These are phyloP conservation scores for Micromesistius poutassou DNA, from an alignment of 2,797 vertebrate genomes.

Conservation along the genomic window DNA sequence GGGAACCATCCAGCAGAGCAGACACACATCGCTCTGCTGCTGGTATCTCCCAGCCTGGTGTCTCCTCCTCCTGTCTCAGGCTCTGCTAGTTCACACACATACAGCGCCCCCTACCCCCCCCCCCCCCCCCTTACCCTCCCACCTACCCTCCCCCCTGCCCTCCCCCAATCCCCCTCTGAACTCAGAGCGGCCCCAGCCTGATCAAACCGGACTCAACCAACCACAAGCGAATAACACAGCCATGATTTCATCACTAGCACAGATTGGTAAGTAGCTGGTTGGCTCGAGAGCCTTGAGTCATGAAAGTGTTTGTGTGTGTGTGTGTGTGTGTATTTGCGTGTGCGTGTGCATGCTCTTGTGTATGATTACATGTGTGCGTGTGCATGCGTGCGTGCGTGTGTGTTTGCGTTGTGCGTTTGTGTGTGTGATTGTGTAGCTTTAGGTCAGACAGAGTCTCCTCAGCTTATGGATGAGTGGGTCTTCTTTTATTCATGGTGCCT, in stretches of 20 bases:
- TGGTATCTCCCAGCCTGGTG: constrained; percentile 31
- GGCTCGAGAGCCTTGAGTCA: constrained; percentile 15
- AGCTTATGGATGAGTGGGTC: constrained; percentile 19
- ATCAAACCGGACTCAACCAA: constrained; percentile 25
- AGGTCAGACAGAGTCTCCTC: constrained; percentile 21
- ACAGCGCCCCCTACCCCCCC: neutral
- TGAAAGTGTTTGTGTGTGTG: neutral
- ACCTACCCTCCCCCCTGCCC: too few relatives aligned
- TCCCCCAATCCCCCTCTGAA: constrained; percentile 16
- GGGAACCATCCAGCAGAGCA: constrained; percentile 38
- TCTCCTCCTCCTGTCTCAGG: constrained; percentile 43
- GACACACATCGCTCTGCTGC: constrained; percentile 38
- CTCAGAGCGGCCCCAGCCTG: constrained; percentile 35
- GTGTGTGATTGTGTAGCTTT: neutral
- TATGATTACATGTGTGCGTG: too few relatives aligned
- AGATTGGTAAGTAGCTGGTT: constrained; percentile 6
- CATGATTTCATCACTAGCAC: too few relatives aligned
- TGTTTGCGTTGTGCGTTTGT: too few relatives aligned
- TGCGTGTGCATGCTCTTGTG: too few relatives aligned
- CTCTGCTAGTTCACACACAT: constrained; percentile 44
- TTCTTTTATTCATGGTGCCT: constrained; percentile 32
- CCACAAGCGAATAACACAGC: constrained; percentile 1
- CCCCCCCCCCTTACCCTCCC: too few relatives aligned
- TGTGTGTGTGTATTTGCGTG: neutral
- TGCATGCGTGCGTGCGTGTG: too few relatives aligned